Evolutionary conservation across 92 coral and sea anemone species (phyloP), one percentile per base, ranked within the genome.

Genomic region (Montipora capitata): DNA sequence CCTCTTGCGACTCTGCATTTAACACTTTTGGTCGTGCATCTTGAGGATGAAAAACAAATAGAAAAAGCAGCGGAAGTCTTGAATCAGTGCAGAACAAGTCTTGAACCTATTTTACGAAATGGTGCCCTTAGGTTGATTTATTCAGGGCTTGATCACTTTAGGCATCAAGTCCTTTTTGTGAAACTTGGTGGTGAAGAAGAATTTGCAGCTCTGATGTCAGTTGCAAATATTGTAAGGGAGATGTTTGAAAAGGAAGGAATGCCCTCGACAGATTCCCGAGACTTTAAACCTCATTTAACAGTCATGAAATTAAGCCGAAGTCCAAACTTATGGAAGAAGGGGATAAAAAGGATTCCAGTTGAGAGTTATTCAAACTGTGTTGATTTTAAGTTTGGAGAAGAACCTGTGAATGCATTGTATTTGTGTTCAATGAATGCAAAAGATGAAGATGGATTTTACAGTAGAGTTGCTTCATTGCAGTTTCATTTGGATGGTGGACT

Each of bases 401-500:
- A 98, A 73, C 58, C 70, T 13, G 95, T 95, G 38, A 76, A 40
- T 66, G 74, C 89, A 27, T 80, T 98, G 38, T 91, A 92, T 27
- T 83, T 98, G 68, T 98, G 99, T 76, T 94, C 98, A 57, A 98
- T 98, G 99, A 89, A 90, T 54, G 63, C 72, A 18, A 92, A 91
- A 76, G 90, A 96, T 64, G 62, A 91, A 62, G 98, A 97, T 88
- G 99, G 99, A 1, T 98, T 98, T 85, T 98, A 98, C 75, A 88
- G 91, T 41, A 88, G 96, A 82, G 58, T 86, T 45, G 93, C 93
- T 40, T 82, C 96, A 11, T 84, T 86, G 40, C 68, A 76, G 16
- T 84, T 94, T 61, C 63, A 56, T 14, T 67, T 67, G 27, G 82
- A 41, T 74, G 17, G 3, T 57, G 70, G 17, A 14, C n/a, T 69